Evolutionary conservation across 1,140 invertebrate species (phyloP).

Genomic region (Coenobita brevimanus): DNA sequence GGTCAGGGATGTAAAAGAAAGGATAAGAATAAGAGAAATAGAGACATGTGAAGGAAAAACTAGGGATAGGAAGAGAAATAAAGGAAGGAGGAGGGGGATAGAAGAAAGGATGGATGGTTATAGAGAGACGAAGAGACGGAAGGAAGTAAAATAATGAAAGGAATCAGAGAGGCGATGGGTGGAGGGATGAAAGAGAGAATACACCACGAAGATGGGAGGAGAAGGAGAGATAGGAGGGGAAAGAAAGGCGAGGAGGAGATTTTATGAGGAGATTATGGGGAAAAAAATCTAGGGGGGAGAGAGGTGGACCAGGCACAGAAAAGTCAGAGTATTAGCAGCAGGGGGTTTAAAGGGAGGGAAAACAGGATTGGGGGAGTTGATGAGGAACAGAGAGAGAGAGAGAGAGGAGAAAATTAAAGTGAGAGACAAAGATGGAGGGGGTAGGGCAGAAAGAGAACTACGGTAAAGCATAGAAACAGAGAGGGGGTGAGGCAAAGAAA

Average conservation of each 20-base stretch:
- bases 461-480: too few relatives aligned
- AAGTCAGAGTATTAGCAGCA: neutral
- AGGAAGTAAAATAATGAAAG: neutral
- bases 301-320: neutral
- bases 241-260: neutral
- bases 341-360: slow-evolving; percentile 2
- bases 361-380: slow-evolving; percentile 2
- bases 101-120: neutral
- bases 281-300: neutral
- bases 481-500: too few relatives aligned
- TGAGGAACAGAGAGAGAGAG: slow-evolving; percentile 9
- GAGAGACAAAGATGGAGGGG: neutral
- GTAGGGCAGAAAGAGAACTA: neutral
- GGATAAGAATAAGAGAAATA: too few relatives aligned
- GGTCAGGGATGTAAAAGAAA: neutral
- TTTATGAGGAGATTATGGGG: neutral
- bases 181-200: too few relatives aligned
- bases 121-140: neutral
- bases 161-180: too few relatives aligned
- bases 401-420: slow-evolving; percentile 2
- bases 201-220: too few relatives aligned
- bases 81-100: neutral
- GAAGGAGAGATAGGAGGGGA: neutral
- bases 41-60: too few relatives aligned
- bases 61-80: neutral